Evolutionary conservation across 2,888 invertebrate species (phyloP), one percentile per base, ranked within the genome.

Genomic region (Megastigmus dorsalis): DNA sequence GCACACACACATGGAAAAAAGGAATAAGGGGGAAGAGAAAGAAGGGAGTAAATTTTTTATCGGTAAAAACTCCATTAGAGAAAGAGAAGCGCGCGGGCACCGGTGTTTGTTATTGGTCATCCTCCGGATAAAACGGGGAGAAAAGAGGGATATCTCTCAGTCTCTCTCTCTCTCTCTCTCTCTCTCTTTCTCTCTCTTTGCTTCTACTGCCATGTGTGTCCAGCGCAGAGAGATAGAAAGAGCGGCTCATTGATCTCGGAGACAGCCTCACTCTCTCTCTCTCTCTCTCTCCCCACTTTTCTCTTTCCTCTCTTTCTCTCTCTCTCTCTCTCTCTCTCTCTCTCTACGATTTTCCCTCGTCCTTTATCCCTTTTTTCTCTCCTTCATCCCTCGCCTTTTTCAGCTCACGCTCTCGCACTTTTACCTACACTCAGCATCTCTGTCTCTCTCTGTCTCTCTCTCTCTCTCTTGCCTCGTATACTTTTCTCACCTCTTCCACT

Each of bases 51-150:
- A 85, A 86, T 87, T 87, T 86, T 87, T 87, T 87, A 87, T 86
- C 86, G 85, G 85, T 86, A 84, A 87, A 87, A 87, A 87, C 86
- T 86, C 86, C 86, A 87, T 86, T 86, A 86, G 85, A 85, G 85
- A 84, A 84, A 82, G 82, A 82, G 83, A 83, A 79, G 80, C 66
- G 38, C 36, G n/a, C 20, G 77, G 79, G n/a, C n/a, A 81, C 79
- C 84, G 83, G 86, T 86, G 85, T 86, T 86, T 86, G 86, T 86
- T 86, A 86, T 86, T 86, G 86, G 86, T 86, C 86, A 86, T 86
- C 85, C 83, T 83, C 81, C n/a, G 81, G 79, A 36, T 43, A 81
- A 82, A 83, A 81, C 81, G 80, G 80, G n/a, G n/a, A n/a, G n/a
- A 78, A 62, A 63, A 67, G 55, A 33, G 43, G 62, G 57, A 48